These are phyloP conservation scores for Acanthosepion esculentum DNA, from an alignment of 2,888 invertebrate species.

Conservation along the genomic window DNA sequence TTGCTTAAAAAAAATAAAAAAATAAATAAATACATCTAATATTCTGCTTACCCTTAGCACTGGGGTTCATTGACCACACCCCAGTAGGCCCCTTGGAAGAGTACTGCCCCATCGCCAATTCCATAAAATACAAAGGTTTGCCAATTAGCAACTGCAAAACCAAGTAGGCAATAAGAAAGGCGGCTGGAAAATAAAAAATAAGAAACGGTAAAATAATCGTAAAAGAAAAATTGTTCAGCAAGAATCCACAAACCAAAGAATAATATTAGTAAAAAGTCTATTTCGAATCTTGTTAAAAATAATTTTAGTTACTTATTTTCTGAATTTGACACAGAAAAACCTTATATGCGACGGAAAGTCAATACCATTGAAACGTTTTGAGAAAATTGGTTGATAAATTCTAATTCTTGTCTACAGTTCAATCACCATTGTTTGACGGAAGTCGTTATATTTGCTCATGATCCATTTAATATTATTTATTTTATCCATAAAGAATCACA, in stretches of 20 bases:
- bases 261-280: no score
- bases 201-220: no score
- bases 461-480: no score
- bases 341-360: no score
- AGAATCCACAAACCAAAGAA: no score
- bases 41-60: conserved; percentile 64
- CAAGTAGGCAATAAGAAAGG: conserved; percentile 69
- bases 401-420: no score
- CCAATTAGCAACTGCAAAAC: conserved; percentile 68
- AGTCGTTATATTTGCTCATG: no score
- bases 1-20: not conserved
- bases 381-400: not conserved
- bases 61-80: conserved; percentile 69
- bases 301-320: no score
- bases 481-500: no score
- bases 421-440: no score
- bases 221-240: no score
- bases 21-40: not conserved
- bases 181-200: conserved; percentile 57
- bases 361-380: not conserved
- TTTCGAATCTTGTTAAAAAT: no score
- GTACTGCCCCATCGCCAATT: conserved; percentile 68
- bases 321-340: not conserved
- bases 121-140: conserved; percentile 72
- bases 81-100: conserved; percentile 66